phyloP scores from a whole-genome alignment of 2,113 vertebrate species.

The Festucalex cinctus region DNA sequence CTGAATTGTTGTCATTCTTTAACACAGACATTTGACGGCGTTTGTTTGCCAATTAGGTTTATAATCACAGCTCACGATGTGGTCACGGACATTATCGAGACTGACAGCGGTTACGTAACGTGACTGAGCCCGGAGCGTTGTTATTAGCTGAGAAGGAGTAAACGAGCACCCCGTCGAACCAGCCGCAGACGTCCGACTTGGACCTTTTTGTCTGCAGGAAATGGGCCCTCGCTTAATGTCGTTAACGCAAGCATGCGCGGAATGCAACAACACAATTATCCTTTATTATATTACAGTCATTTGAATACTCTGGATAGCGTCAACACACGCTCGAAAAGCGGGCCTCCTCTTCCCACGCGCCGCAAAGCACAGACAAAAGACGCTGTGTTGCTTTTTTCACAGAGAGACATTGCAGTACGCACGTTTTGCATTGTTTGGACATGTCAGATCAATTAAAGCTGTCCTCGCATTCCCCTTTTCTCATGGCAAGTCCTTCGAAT shows the following conservation, averaged over 20 bases:
- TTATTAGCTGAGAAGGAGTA: slow-evolving; percentile 30
- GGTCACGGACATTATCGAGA: slow-evolving; percentile 26
- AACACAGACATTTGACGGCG: slow-evolving; percentile 5
- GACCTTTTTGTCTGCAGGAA: slow-evolving; percentile 60
- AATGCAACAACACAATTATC: slow-evolving; percentile 75
- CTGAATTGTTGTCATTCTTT: not conserved
- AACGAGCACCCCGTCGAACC: slow-evolving; percentile 19
- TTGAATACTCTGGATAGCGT: slow-evolving; percentile 66
- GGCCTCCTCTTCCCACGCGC: slow-evolving; percentile 43
- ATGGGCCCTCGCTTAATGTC: slow-evolving; percentile 63
- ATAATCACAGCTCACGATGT: slow-evolving; percentile 19
- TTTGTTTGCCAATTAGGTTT: slow-evolving; percentile 20
- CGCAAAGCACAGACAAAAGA: slow-evolving; percentile 44
- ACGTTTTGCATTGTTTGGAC: not conserved
- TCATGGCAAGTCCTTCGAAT: not conserved
- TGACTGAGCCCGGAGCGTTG: slow-evolving; percentile 30
- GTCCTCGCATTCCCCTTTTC: not conserved
- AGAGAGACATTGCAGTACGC: not conserved
- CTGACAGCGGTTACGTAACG: slow-evolving; percentile 21
- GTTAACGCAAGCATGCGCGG: slow-evolving; percentile 68
- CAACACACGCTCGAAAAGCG: slow-evolving; percentile 49
- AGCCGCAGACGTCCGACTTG: slow-evolving; percentile 29
- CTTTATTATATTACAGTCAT: slow-evolving; percentile 72
- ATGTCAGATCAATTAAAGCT: not conserved
- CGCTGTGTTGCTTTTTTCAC: slow-evolving; percentile 22